Conservation (phyloP, 2,113 vertebrate genomes). For the Varanus komodoensis region DNA sequence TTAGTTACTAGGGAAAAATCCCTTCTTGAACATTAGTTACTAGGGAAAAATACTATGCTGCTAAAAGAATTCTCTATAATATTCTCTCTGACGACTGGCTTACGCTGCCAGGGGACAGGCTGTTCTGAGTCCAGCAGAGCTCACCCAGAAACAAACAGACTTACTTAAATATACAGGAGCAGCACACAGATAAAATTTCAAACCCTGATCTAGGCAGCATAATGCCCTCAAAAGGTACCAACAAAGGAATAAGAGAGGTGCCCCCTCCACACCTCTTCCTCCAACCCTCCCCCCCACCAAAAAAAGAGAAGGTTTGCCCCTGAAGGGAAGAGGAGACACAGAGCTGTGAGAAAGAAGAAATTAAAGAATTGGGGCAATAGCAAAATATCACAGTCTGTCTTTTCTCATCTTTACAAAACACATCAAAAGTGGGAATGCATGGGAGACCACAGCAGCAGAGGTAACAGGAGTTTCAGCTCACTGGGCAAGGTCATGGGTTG, state of each 20-base stretch:
- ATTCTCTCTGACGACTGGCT: neutral
- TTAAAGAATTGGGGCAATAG: neutral
- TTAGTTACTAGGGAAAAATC: neutral
- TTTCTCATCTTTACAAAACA: neutral
- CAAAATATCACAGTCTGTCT: neutral
- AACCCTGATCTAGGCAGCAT: neutral
- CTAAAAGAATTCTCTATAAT: neutral
- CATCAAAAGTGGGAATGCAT: neutral
- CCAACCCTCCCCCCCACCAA: too few relatives aligned
- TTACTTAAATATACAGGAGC: too few relatives aligned
- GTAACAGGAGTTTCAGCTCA: too few relatives aligned
- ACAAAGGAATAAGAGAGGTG: too few relatives aligned
- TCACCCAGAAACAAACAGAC: neutral
- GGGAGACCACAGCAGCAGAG: too few relatives aligned
- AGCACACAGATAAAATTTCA: too few relatives aligned
- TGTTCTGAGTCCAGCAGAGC: neutral
- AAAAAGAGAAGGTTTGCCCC: too few relatives aligned
- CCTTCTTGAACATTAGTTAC: neutral
- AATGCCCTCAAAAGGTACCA: neutral
- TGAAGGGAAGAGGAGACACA: neutral
- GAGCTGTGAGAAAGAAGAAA: neutral
- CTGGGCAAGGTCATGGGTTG: too few relatives aligned
- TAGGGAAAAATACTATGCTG: neutral
- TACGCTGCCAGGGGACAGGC: neutral
- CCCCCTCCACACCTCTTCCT: too few relatives aligned